These are phyloP conservation scores for Chaetogeoica ovagalla DNA, from an alignment of 2,888 invertebrate genomes.

Conservation along the genomic window DNA sequence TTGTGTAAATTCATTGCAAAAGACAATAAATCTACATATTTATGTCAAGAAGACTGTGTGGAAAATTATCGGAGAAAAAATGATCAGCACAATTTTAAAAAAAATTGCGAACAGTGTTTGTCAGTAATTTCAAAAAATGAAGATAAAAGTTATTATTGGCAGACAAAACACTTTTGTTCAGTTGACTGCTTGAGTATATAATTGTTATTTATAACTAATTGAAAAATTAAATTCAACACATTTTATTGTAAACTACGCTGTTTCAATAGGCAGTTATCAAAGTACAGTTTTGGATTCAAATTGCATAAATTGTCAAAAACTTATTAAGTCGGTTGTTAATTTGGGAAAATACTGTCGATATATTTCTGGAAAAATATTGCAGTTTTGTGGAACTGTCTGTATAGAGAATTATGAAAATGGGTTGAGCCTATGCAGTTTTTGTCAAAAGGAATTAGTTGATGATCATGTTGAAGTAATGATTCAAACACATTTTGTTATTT, in stretches of 20 bases:
- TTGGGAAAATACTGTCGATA: conserved; percentile 91
- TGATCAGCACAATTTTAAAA: conserved; percentile 24
- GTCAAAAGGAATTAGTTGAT: conserved; percentile 64
- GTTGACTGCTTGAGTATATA: conserved; percentile 50
- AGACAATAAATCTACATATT: conserved; percentile 33
- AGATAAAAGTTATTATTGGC: conserved; percentile 51
- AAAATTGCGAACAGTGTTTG: conserved; percentile 53
- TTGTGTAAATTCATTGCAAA: conserved; percentile 40
- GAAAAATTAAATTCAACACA: conserved; percentile 55
- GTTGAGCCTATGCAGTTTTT: conserved; percentile 88
- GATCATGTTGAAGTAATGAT: conserved; percentile 11
- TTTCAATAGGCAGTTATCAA: conserved; percentile 68
- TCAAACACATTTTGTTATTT: background rate
- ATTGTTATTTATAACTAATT: conserved; percentile 57
- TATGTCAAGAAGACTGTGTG: conserved; percentile 49
- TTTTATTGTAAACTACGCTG: conserved; percentile 17
- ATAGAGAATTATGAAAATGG: conserved; percentile 87
- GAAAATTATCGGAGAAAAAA: conserved; percentile 27
- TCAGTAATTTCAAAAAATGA: conserved; percentile 40
- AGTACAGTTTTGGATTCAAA: conserved; percentile 69
- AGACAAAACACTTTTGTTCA: conserved; percentile 54
- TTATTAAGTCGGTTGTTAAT: conserved; percentile 73
- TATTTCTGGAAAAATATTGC: conserved; percentile 87
- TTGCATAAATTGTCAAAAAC: conserved; percentile 80
- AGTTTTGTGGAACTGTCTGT: conserved; percentile 87